A percentile compares a stretch with the other conserved stretches of the same genome.
These are phyloP conservation scores for Drosophila watanabei DNA, from an alignment of 1,140 invertebrate genomes.

Conservation along the genomic window DNA sequence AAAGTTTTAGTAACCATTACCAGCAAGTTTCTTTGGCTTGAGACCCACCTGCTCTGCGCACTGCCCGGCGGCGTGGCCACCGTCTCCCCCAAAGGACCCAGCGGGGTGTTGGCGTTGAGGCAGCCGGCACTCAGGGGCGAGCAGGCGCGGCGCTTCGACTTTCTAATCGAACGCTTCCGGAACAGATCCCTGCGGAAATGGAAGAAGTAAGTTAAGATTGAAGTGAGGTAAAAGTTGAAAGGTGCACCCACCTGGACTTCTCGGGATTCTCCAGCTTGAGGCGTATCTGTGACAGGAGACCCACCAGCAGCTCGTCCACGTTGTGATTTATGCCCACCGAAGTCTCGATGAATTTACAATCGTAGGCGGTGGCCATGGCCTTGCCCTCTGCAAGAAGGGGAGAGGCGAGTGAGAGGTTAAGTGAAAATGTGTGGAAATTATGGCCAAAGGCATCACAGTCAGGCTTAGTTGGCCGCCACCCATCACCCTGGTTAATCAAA, in stretches of 20 bases:
- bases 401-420: conserved; percentile 56
- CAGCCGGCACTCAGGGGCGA: conserved; percentile 80
- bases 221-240: background rate
- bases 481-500: conserved; percentile 71
- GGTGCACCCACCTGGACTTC: conserved; percentile 87
- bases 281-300: conserved; percentile 94
- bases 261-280: conserved; percentile 93
- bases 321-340: conserved; percentile 97
- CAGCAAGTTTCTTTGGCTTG: background rate
- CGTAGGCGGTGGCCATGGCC: conserved; percentile 93
- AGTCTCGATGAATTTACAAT: conserved; percentile 97
- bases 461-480: conserved; percentile 28
- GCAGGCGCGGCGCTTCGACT: conserved; percentile 83
- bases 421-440: conserved; percentile 58
- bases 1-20: conserved; percentile 6
- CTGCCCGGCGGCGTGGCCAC: conserved; percentile 81
- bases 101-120: conserved; percentile 82
- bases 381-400: conserved; percentile 91
- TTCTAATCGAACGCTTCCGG: conserved; percentile 87
- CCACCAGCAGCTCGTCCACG: conserved; percentile 96
- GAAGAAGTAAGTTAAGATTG: background rate
- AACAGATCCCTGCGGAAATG: conserved; percentile 84
- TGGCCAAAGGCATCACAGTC: conserved; percentile 50
- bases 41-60: conserved; percentile 82
- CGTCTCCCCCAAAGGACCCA: conserved; percentile 69